Evolutionary conservation across 2,888 invertebrate genomes (phyloP), one percentile per base, ranked within the genome.

Genomic region (Habroteleia sp.): DNA sequence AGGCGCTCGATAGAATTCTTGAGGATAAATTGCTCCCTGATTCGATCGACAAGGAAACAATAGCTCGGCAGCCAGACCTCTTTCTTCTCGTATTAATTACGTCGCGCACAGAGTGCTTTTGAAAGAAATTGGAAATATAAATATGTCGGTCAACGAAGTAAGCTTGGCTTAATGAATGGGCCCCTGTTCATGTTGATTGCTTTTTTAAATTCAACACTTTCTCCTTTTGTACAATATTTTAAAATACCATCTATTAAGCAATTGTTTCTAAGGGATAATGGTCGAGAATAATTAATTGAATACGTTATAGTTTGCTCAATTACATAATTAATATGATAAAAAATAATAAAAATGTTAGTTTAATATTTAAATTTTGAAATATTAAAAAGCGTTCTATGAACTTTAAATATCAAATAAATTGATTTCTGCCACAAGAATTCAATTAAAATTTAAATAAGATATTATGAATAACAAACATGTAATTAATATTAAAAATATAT

Each of bases 1-100:
- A 58, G 42, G 48, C 48, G 68, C 23, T 33, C 58, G 68, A 58
- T 41, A 48, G 48, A 68, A 68, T 68, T 68, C 68, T 68, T 48
- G 48, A 25, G 58, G 58, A 68, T 58, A 68, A 68, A 68, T 68
- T 68, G 68, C 48, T 58, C 41, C 10, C 1, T 13, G 56, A 56
- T 68, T 68, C 68, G 58, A 58, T 68, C 58, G 68, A 48, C 68
- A 14, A 44, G 50, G 46, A 58, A 69, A 68, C 58, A 68, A 68
- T 68, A 27, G 48, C 37, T 17, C 16, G 11, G 37, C 29, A 10
- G 23, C 35, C 44, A 20, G 46, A 56, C 46, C 46, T 56, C 41
- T 56, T 68, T 56, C 56, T 41, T 68, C 48, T 56, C 41, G 41
- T 27, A 68, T 68, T 46, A 66, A 66, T 66, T 66, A 66, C 54